phyloP scores from a whole-genome alignment of 2,113 vertebrate genomes.

The Catharus bicknelli region DNA sequence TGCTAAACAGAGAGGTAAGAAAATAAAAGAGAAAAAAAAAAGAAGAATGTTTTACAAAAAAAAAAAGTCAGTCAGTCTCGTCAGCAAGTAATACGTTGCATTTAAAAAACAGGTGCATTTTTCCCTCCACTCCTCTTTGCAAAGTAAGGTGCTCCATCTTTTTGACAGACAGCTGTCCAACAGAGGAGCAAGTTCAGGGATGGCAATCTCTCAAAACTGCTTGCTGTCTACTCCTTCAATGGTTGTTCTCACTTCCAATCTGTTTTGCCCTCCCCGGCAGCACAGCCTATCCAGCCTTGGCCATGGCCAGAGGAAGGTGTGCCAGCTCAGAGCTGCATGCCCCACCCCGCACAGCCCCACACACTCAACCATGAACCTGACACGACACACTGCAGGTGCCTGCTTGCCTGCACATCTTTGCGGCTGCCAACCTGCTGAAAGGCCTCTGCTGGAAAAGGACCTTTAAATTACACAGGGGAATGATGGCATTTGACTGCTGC shows the following conservation, averaged over 20 bases:
- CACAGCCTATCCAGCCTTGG: conserved; percentile 72
- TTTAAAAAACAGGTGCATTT: not conserved
- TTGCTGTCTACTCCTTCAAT: conserved; percentile 48
- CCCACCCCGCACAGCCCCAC: conserved; percentile 49
- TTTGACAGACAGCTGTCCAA: conserved; percentile 35
- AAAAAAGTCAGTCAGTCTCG: conserved; percentile 38
- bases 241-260: conserved; percentile 55
- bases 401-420: conserved; percentile 26
- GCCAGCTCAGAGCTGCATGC: conserved; percentile 61
- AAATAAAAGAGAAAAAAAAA: not conserved
- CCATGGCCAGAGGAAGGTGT: conserved; percentile 58
- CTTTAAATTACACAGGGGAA: conserved; percentile 68
- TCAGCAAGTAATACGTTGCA: conserved; percentile 23
- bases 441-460: conserved; percentile 54
- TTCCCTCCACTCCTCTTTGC: not conserved
- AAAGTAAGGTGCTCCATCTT: conserved; percentile 11
- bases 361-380: not conserved
- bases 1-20: conserved; percentile 43
- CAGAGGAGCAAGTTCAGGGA: conserved; percentile 47
- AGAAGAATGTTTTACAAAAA: not conserved
- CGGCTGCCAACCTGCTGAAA: conserved; percentile 68
- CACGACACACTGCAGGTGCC: conserved; percentile 24
- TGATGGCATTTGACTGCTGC: conserved; percentile 15
- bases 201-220: conserved; percentile 44
- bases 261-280: conserved; percentile 52